Evolutionary conservation across 2,797 vertebrate species (phyloP).

Genomic region (Mormyrops boulengeri): DNA sequence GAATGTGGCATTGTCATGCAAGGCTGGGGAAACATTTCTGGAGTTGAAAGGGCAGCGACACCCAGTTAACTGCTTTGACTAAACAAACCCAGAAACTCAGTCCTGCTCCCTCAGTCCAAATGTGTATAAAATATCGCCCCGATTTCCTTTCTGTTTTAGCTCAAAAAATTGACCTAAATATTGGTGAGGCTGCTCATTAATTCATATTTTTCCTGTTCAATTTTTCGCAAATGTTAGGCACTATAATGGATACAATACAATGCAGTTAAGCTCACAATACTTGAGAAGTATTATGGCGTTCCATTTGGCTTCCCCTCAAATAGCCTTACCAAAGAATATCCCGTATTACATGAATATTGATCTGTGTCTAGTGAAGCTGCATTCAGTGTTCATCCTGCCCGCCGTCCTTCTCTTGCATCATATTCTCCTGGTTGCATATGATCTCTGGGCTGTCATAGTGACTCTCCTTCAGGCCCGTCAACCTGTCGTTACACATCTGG

Average conservation of each 20-base stretch:
- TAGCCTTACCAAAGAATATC: not conserved
- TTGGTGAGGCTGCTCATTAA: not conserved
- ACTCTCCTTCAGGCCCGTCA: not conserved
- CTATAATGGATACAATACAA: not conserved
- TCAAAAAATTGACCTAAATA: not conserved
- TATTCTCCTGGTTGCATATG: not conserved
- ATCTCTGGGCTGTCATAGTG: not conserved
- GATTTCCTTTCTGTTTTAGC: not conserved
- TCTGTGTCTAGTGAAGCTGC: not conserved
- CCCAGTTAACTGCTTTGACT: not conserved
- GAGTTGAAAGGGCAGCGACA: not conserved
- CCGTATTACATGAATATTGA: not conserved
- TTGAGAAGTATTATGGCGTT: not conserved
- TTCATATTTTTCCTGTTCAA: not conserved
- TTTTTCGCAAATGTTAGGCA: not conserved
- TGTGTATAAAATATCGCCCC: not conserved
- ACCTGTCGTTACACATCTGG: not conserved
- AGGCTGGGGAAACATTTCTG: not conserved
- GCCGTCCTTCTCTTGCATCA: not conserved
- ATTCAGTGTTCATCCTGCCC: not conserved
- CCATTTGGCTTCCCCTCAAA: not conserved
- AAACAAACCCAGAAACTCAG: not conserved
- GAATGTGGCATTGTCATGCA: not conserved
- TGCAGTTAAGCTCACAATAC: not conserved
- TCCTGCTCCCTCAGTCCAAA: not conserved